Conservation (phyloP, 2,113 vertebrate genomes). For the Sinocyclocheilus rhinocerous region DNA sequence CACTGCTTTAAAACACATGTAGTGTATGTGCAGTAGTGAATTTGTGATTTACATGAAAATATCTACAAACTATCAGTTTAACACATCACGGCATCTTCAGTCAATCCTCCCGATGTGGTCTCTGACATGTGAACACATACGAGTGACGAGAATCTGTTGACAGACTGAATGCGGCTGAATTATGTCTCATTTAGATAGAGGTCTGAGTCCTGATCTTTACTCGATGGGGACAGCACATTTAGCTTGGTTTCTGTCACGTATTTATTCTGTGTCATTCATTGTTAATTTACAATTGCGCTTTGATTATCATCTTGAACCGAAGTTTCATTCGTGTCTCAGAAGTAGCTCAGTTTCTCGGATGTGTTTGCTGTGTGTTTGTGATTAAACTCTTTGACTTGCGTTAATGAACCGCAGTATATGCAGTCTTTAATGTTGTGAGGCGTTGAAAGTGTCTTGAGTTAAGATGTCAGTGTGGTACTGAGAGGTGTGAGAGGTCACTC, state of each 20-base stretch:
- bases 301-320: neutral
- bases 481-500: neutral
- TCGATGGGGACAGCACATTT: neutral
- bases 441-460: neutral
- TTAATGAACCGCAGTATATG: neutral
- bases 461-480: neutral
- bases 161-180: no score
- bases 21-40: neutral
- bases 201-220: neutral
- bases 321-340: neutral
- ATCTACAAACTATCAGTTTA: neutral
- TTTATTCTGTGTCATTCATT: neutral
- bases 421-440: neutral
- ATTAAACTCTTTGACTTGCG: neutral
- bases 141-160: no score
- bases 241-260: neutral
- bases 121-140: neutral
- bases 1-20: neutral
- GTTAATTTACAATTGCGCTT: neutral
- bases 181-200: neutral
- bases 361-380: neutral
- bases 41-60: neutral
- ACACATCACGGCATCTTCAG: neutral
- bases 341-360: neutral
- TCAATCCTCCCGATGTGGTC: neutral